phyloP scores from a whole-genome alignment of 2,797 vertebrate genomes.

The Micrastur ruficollis region DNA sequence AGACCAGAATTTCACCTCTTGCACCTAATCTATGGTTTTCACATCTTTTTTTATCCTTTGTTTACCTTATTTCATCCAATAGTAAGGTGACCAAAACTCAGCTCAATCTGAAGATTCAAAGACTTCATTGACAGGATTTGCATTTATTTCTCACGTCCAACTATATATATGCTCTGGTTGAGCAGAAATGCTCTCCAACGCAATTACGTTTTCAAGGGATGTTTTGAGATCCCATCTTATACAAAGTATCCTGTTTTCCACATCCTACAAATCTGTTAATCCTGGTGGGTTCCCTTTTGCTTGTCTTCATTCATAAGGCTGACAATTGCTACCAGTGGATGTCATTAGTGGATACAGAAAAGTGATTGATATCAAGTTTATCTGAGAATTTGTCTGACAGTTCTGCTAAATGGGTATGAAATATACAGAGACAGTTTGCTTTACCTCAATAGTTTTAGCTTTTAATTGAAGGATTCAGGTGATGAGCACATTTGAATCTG shows the following conservation, averaged over 20 bases:
- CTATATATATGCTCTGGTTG: background rate
- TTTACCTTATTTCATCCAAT: background rate
- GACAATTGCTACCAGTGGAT: background rate
- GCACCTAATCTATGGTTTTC: background rate
- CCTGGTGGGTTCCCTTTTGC: background rate
- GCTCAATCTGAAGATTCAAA: background rate
- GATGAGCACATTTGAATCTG: background rate
- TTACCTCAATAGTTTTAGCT: background rate
- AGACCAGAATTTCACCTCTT: background rate
- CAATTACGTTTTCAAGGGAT: background rate
- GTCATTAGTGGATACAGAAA: background rate
- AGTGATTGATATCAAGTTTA: background rate
- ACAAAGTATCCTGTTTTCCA: background rate
- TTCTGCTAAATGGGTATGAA: background rate
- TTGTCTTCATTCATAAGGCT: background rate
- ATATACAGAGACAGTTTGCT: background rate
- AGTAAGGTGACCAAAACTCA: background rate
- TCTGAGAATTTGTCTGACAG: background rate
- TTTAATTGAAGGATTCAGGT: background rate
- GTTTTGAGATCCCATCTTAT: background rate
- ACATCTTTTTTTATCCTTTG: background rate
- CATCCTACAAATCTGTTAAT: background rate
- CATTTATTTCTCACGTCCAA: background rate
- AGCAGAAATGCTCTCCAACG: background rate
- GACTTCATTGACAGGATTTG: background rate